These are phyloP conservation scores for Copidosoma floridanum DNA, from an alignment of 1,140 invertebrate genomes.

Conservation along the genomic window DNA sequence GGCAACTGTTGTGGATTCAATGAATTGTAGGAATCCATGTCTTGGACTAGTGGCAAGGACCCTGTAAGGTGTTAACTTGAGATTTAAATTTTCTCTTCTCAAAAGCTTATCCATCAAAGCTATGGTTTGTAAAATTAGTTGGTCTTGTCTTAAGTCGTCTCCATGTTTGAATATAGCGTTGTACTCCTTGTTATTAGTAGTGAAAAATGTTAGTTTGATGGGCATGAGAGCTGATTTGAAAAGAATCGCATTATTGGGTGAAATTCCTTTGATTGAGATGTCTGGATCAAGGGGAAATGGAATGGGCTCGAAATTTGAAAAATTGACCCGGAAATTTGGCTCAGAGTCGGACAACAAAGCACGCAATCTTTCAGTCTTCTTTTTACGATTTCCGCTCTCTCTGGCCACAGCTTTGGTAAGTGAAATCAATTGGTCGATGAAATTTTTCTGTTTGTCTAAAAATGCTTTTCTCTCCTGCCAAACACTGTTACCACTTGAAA, in stretches of 20 bases:
- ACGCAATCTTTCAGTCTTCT: slow-evolving; percentile 87
- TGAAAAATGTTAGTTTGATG: slow-evolving; percentile 90
- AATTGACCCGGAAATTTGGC: slow-evolving; percentile 80
- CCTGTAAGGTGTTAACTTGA: slow-evolving; percentile 93
- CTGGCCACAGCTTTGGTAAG: slow-evolving; percentile 89
- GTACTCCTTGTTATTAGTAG: slow-evolving; percentile 81
- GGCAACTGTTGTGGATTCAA: slow-evolving; percentile 91
- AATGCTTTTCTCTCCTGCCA: slow-evolving; percentile 70
- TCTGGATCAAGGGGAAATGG: slow-evolving; percentile 93
- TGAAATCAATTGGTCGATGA: slow-evolving; percentile 87
- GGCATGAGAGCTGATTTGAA: slow-evolving; percentile 99
- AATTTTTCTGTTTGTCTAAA: slow-evolving; percentile 80
- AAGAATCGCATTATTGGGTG: slow-evolving; percentile 65
- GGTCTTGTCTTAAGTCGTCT: slow-evolving; percentile 98
- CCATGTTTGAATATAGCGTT: slow-evolving; percentile 98
- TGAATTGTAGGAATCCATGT: slow-evolving; percentile 95
- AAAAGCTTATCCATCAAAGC: slow-evolving; percentile 97
- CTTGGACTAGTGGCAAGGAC: slow-evolving; percentile 91
- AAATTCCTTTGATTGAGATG: slow-evolving; percentile 76
- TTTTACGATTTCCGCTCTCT: slow-evolving; percentile 88
- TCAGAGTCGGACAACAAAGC: slow-evolving; percentile 78
- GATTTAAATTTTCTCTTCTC: slow-evolving; percentile 88
- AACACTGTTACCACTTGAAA: slow-evolving; percentile 65
- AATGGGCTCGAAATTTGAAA: slow-evolving; percentile 87
- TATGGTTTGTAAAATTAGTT: slow-evolving; percentile 96